A percentile compares a stretch with the other conserved stretches of the same genome.
phyloP scores from a whole-genome alignment of 2,888 invertebrate genomes.

The Limulus polyphemus region DNA sequence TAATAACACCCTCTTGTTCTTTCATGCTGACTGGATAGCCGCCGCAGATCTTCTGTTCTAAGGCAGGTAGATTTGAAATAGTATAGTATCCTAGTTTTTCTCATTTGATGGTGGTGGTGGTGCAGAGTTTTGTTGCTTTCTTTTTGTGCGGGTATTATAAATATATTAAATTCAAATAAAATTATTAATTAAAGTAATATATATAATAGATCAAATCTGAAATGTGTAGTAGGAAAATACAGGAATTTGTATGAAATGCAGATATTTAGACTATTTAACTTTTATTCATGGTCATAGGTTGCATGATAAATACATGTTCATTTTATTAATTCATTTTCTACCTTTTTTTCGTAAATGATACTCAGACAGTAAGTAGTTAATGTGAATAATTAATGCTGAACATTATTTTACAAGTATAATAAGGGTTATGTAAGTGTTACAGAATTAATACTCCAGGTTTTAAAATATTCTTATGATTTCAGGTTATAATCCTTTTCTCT shows the following conservation, averaged over 20 bases:
- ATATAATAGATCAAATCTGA: neutral
- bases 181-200: neutral
- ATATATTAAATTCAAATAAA: neutral
- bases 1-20: constrained; percentile 28
- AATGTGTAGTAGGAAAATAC: neutral
- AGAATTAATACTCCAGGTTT: too few relatives aligned
- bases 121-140: too few relatives aligned
- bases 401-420: too few relatives aligned
- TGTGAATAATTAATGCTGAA: too few relatives aligned
- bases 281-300: too few relatives aligned
- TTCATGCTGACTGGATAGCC: constrained; percentile 29
- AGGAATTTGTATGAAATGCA: neutral
- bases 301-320: neutral
- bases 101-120: too few relatives aligned
- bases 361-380: too few relatives aligned
- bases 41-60: constrained; percentile 40
- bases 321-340: constrained; percentile 8
- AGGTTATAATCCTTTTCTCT: too few relatives aligned
- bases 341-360: constrained; percentile 9
- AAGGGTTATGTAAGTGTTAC: too few relatives aligned
- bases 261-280: too few relatives aligned
- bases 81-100: too few relatives aligned
- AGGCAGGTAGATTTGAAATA: constrained; percentile 37
- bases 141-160: neutral
- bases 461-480: too few relatives aligned